Evolutionary conservation across 2,113 vertebrate genomes (phyloP), one percentile per base, ranked within the genome.

Genomic region (Crotalus helleri): DNA sequence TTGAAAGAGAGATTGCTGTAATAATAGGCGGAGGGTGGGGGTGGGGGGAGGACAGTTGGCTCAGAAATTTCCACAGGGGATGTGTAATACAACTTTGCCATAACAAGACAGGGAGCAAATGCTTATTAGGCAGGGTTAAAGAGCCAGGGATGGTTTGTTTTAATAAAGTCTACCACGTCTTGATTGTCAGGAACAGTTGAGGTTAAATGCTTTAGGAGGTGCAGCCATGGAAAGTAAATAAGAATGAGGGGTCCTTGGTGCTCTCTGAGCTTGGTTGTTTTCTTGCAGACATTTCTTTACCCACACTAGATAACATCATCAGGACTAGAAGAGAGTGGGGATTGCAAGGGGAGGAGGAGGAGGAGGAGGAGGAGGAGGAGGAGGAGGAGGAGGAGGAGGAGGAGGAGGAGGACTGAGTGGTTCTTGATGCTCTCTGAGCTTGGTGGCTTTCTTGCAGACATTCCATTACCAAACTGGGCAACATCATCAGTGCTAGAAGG

Each of bases 91-190:
- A 95, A 95, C 92, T 95, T 94, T 90, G 59, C 85, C 21, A 94
- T 53, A 91, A 95, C 91, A 88, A 93, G 95, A 29, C 55, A 90
- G 92, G 95, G 93, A 92, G 91, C 94, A 95, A 97, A 93, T 95
- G 97, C 97, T 96, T 95, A 91, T 92, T 49, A 61, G 46, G 86
- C 86, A 24, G 91, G 95, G 97, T 96, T 96, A 95, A 95, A 96
- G 90, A 96, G 93, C 95, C 95, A 93, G 87, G 61, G 92, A 90
- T 92, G 89, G 91, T 92, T 95, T 94, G 92, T 95, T 94, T 92
- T 95, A 97, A 97, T 96, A 97, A 97, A 96, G 87, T 91, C 74
- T 55, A n/a, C 94, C 92, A 93, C 33, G 91, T 91, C 92, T 92
- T 95, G 87, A 95, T 95, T 95, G 92, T 97, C 94, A 95, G 92